Conservation (phyloP, 2,888 invertebrate species). For the Folsomia candida region DNA sequence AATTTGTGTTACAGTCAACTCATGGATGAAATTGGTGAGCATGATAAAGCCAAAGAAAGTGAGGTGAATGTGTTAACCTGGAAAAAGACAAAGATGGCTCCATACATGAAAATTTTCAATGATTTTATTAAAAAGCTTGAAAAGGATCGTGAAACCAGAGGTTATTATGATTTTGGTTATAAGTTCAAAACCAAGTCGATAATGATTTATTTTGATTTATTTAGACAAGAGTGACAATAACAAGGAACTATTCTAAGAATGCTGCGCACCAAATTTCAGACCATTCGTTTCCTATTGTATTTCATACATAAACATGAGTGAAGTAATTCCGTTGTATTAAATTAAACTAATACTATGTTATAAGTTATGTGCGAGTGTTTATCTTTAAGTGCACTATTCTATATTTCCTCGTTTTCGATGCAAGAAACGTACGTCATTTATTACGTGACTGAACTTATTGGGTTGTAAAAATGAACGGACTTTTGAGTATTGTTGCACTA, state of each 20-base stretch:
- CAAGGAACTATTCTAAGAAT: neutral
- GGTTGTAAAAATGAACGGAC: too few species aligned
- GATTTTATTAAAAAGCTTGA: constrained; percentile 68
- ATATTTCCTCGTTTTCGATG: too few species aligned
- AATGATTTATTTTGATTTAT: neutral
- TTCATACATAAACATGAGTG: too few species aligned
- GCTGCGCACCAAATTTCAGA: neutral
- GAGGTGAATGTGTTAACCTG: constrained; percentile 54
- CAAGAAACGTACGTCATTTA: too few species aligned
- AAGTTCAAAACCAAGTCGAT: neutral
- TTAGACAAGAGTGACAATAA: neutral
- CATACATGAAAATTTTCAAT: constrained; percentile 67
- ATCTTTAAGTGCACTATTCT: too few species aligned
- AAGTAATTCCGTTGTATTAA: too few species aligned
- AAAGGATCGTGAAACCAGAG: constrained; percentile 23
- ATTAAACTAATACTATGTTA: too few species aligned
- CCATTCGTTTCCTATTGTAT: too few species aligned
- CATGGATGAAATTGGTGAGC: constrained; percentile 65
- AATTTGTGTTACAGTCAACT: constrained; percentile 56
- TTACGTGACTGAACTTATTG: too few species aligned
- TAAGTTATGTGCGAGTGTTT: too few species aligned
- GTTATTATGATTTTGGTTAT: neutral
- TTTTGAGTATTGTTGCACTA: too few species aligned
- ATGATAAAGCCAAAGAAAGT: constrained; percentile 59
- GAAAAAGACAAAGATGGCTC: constrained; percentile 67